Evolutionary conservation across 2,797 vertebrate species (phyloP), one percentile per base, ranked within the genome.

Genomic region (Cossypha polioptera): DNA sequence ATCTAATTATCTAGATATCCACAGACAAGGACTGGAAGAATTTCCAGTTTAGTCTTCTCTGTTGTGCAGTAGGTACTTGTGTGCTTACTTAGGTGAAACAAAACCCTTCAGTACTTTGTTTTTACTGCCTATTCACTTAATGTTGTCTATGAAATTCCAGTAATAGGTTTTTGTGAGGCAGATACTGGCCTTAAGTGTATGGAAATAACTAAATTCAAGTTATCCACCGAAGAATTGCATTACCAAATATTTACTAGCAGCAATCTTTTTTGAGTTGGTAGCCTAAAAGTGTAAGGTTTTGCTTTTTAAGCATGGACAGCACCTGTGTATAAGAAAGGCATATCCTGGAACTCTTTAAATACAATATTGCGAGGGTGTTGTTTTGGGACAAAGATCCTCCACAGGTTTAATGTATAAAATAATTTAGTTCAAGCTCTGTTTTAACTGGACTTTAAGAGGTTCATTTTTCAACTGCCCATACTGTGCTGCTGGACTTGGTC

Each of bases 81-180:
- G 35, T 59, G 50, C 57, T 47, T 89, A 26, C 40, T 93, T 87
- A 31, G 0, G 15, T 82, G 68, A 69, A 94, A 89, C 63, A 86
- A 77, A 94, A 71, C 2, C 24, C 57, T 59, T 55, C 76, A 89
- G 71, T 87, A 54, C 61, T 93, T 92, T 57, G 29, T 26, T 94
- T 89, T 94, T 89, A 85, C 75, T 77, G 61, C 61, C 85, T 77
- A 53, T 87, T 87, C 5, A 2, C 45, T 87, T 94, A 92, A 93
- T 84, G 62, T 20, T 2, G 4, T 51, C 54, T 68, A 58, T 81
- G 66, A 81, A 95, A 93, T 88, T 68, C 69, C 78, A 75, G 66
- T 90, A 81, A 87, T 69, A 71, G 54, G 1, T 13, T 76, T 86
- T 55, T 51, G 40, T 77, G 61, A 91, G 28, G 54, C 28, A 83